These are phyloP conservation scores for Brachionus koreanus DNA, from an alignment of 1,140 invertebrate genomes.

Conservation along the genomic window DNA sequence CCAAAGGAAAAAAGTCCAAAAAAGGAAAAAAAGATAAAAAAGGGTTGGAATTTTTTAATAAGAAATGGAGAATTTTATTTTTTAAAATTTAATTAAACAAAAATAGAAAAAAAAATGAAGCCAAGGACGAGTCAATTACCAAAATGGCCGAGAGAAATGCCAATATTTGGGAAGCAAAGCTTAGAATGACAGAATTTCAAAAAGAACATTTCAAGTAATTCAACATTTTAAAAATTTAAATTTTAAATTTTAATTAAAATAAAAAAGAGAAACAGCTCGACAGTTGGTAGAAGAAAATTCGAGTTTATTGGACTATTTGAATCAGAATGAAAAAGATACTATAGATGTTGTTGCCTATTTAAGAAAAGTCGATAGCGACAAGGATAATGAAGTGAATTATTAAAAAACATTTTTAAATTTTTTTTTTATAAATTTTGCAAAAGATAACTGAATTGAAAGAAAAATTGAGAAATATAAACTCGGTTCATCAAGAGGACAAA, in stretches of 20 bases:
- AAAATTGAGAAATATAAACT: slow-evolving; percentile 46
- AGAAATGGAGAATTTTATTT: background rate
- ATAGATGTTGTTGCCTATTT: slow-evolving; percentile 58
- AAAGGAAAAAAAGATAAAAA: slow-evolving; percentile 7
- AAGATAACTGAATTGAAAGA: slow-evolving; percentile 6
- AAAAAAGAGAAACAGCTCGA: slow-evolving; percentile 51
- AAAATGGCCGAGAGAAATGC: slow-evolving; percentile 54
- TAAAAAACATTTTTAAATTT: background rate
- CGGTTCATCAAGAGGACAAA: slow-evolving; percentile 53
- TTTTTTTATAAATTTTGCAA: background rate
- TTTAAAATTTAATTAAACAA: background rate
- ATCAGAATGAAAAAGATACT: slow-evolving; percentile 57
- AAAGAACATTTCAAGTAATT: slow-evolving; percentile 52
- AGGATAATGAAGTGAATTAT: slow-evolving; percentile 52
- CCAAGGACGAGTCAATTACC: slow-evolving; percentile 51
- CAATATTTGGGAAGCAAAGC: slow-evolving; percentile 55
- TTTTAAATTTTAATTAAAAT: background rate
- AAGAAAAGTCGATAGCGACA: slow-evolving; percentile 55
- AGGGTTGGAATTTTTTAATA: background rate
- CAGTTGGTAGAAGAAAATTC: slow-evolving; percentile 55
- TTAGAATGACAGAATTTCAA: slow-evolving; percentile 51
- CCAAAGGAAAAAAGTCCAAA: slow-evolving; percentile 30
- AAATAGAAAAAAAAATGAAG: slow-evolving; percentile 46
- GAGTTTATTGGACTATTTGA: slow-evolving; percentile 52
- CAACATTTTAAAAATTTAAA: background rate